Conservation (phyloP, 2,113 vertebrate species). For the Dolichallabes microphthalmus region DNA sequence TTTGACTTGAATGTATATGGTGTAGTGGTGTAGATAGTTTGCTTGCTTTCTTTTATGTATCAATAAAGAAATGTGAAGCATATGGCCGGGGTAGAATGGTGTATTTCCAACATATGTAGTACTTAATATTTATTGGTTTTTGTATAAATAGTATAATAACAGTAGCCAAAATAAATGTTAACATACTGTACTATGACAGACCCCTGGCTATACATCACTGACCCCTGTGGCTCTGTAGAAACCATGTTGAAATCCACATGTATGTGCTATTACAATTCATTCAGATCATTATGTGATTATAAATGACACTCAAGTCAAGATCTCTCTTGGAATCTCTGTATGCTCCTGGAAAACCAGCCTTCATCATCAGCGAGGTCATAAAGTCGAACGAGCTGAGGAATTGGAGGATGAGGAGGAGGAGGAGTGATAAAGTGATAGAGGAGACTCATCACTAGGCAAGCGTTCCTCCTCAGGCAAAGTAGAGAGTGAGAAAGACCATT, state of each 20-base stretch:
- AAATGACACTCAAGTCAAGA: neutral
- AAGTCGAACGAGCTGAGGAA: slow-evolving; percentile 19
- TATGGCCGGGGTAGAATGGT: too few relatives aligned
- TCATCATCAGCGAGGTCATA: slow-evolving; percentile 22
- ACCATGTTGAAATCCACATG: neutral
- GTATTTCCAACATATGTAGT: too few relatives aligned
- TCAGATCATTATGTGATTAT: neutral
- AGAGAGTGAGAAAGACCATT: slow-evolving; percentile 16
- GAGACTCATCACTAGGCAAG: neutral
- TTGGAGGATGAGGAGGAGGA: slow-evolving; percentile 13
- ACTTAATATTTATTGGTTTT: too few relatives aligned
- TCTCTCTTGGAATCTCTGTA: neutral
- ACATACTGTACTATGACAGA: neutral
- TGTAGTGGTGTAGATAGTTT: too few relatives aligned
- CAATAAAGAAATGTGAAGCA: too few relatives aligned
- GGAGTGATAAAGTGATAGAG: neutral
- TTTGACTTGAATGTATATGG: too few relatives aligned
- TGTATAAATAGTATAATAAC: neutral
- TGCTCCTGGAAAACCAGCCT: neutral
- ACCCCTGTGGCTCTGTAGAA: neutral
- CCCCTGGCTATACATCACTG: neutral
- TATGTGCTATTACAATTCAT: neutral
- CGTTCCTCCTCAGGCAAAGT: slow-evolving; percentile 19
- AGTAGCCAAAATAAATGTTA: neutral
- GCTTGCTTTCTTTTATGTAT: too few relatives aligned